Evolutionary conservation across 2,888 invertebrate genomes (phyloP), one percentile per base, ranked within the genome.

Genomic region (Phragmatobia fuliginosa): DNA sequence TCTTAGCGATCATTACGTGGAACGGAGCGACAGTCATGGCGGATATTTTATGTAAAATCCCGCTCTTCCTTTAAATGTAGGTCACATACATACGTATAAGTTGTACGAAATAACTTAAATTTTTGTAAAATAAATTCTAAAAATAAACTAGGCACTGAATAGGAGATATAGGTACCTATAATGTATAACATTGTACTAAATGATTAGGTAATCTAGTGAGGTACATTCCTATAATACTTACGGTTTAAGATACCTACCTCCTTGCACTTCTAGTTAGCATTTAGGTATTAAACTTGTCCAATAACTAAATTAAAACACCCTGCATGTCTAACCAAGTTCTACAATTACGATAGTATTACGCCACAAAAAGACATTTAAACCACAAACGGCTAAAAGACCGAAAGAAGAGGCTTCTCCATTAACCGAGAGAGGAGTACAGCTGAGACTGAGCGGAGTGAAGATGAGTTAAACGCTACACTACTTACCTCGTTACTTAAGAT

Each of bases 1-100:
- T 93, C 94, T 94, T 94, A 90, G 92, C 90, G 92, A 92, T 94
- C 94, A 93, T 94, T 94, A 94, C 88, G 92, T 84, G 88, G 81
- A 88, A 90, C 88, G 88, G 85, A 89, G 88, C 88, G 89, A 68
- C 74, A 81, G 79, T 78, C 81, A 81, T 77, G 79, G 78, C 77
- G 74, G 72, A 76, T 71, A 73, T 80, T 80, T 74, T 72, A 71
- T 72, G 66, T 63, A 69, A 69, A 68, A 69, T 68, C 58, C 52
- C 59, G 67, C 63, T 21, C 69, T 78, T 71, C 74, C 32, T 45
- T 41, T 62, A 59, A 69, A 77, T 77, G 8, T 77, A 49, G 77
- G 80, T 77, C 77, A 73, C n/a, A n/a, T n/a, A n/a, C n/a, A n/a
- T n/a, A n/a, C n/a, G n/a, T 63, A 63, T 61, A 6, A 49, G 18